Base-by-base conservation (phyloP, 2,888 invertebrate genomes). In the Flexamia atlantica region DNA sequence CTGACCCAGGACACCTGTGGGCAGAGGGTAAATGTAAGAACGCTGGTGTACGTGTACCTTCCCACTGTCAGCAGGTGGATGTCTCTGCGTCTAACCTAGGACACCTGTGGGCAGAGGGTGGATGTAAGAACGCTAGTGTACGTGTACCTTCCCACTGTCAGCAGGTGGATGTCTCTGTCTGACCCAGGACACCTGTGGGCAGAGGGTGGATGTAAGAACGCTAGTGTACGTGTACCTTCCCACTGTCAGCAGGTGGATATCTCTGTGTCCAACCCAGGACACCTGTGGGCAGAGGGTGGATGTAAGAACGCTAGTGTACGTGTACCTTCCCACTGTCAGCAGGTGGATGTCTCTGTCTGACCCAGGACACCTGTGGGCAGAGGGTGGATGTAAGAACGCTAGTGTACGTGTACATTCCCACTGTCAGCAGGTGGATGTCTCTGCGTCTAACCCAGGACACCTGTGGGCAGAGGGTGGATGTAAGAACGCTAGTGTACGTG, bases 291-390 rank as follows among this genome's bases (percentile, higher is more conserved):
- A 36, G 95, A 87, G 95, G 93, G 90, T 97, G 97, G 88, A 97
- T 95, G 81, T 97, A 96, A 85, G 97, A 91, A 97, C 97, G 87
- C 96, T 96, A 57, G 97, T 97, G 91, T 97, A 97, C 14, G 97
- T 97, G 90, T 97, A 97, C 76, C 95, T 93, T 36, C 97, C 97
- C 83, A 97, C 96, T 0, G 97, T 97, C 87, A 97, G 92, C 88
- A 97, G 91, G 90, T 97, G 97, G 85, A 97, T 96, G 90, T 97
- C 97, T 88, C 97, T 93, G 97, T 85, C 97, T 93, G 86, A 97
- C 96, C 97, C 97, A 97, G 42, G 97, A 97, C 88, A 97, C 97
- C 94, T 97, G 90, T 95, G n/a, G n/a, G n/a, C n/a, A n/a, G n/a
- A n/a, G n/a, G n/a, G n/a, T n/a, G n/a, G n/a, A n/a, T n/a, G n/a